phyloP scores from a whole-genome alignment of 2,113 vertebrate species.

The Murina feae region DNA sequence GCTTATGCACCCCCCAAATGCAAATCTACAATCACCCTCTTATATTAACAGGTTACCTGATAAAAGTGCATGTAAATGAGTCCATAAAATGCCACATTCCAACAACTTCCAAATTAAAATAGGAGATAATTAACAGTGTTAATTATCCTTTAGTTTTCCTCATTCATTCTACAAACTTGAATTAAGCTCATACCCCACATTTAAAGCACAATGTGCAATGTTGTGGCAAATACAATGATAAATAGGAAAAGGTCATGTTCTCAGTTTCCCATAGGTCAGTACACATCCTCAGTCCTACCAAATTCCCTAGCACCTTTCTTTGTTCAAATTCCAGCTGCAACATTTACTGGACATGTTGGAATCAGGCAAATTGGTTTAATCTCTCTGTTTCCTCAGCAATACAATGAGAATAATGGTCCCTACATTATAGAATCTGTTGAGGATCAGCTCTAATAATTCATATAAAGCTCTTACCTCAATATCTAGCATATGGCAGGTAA shows the following conservation, averaged over 20 bases:
- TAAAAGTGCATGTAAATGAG: background rate
- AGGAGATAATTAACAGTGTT: background rate
- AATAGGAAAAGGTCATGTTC: background rate
- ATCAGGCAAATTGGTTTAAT: background rate
- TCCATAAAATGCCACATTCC: background rate
- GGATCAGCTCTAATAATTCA: background rate
- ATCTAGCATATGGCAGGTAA: background rate
- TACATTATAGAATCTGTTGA: background rate
- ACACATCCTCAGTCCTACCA: background rate
- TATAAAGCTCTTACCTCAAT: background rate
- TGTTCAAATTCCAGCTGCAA: background rate
- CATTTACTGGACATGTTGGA: background rate
- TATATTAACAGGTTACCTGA: background rate
- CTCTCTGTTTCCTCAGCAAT: background rate
- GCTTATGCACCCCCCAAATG: background rate
- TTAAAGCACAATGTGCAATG: fast-evolving
- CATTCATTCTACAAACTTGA: background rate
- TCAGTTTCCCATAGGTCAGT: background rate
- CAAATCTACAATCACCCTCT: background rate
- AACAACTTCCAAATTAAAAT: background rate
- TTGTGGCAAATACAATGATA: background rate
- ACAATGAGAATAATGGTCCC: background rate
- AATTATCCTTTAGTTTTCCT: background rate
- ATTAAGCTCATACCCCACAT: background rate
- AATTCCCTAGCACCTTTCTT: background rate